Conservation (phyloP, 2,888 invertebrate genomes). For the Apamea monoglypha region DNA sequence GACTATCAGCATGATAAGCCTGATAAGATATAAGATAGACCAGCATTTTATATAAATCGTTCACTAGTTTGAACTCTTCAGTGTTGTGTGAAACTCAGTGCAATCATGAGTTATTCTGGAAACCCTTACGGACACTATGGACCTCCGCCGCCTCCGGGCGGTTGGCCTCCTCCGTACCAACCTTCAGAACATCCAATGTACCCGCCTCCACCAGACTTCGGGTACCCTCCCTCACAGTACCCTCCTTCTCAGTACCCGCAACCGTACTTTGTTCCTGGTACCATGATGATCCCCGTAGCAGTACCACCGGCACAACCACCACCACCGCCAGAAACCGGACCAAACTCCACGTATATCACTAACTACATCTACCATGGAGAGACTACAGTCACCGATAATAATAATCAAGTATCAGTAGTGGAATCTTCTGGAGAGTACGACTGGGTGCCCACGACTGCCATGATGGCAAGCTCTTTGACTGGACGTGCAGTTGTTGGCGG, state of each 20-base stretch:
- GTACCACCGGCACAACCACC: conserved; percentile 67
- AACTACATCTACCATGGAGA: conserved; percentile 87
- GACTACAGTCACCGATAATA: conserved; percentile 62
- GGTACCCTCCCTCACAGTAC: conserved; percentile 65
- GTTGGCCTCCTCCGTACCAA: conserved; percentile 53
- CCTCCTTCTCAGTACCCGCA: conserved; percentile 63
- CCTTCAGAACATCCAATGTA: conserved; percentile 28
- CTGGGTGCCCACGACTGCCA: conserved; percentile 85
- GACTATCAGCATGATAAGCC: background rate
- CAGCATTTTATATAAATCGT: conserved; percentile 61
- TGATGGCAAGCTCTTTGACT: conserved; percentile 78
- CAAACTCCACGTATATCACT: conserved; percentile 81
- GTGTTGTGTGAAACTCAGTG: conserved; percentile 55
- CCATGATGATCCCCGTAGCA: conserved; percentile 83
- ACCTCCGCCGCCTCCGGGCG: conserved; percentile 66
- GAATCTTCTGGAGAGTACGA: conserved; percentile 84
- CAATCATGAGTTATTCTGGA: conserved; percentile 79
- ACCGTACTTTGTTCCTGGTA: conserved; percentile 82
- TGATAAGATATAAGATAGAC: conserved; percentile 69
- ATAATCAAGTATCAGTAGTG: conserved; percentile 77
- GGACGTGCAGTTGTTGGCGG: conserved; percentile 86
- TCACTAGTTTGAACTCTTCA: conserved; percentile 29
- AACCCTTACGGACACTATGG: conserved; percentile 71
- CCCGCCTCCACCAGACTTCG: conserved; percentile 69
- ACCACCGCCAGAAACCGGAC: conserved; percentile 45